These are phyloP conservation scores for Calcarius lapponicus DNA, from an alignment of 2,797 vertebrate species.

Conservation along the genomic window DNA sequence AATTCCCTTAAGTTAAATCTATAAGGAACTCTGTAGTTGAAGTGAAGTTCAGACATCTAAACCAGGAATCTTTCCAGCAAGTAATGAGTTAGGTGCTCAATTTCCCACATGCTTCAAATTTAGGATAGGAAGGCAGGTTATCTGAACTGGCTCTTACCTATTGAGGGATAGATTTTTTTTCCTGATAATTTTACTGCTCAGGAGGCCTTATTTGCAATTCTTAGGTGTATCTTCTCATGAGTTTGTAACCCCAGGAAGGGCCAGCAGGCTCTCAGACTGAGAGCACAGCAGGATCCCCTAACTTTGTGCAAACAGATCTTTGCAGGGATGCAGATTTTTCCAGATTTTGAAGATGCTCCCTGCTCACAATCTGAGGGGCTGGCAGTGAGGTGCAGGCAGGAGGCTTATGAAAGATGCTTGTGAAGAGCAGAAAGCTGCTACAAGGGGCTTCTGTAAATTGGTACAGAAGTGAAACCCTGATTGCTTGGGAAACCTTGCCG, in stretches of 20 bases:
- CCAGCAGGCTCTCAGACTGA: not conserved
- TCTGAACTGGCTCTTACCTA: not conserved
- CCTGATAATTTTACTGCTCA: not conserved
- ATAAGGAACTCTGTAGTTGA: not conserved
- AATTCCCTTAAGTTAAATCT: not conserved
- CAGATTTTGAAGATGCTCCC: not conserved
- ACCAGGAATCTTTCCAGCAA: not conserved
- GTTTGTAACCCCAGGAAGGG: not conserved
- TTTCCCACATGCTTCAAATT: conserved; percentile 23
- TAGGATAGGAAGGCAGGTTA: not conserved
- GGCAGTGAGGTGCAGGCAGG: not conserved
- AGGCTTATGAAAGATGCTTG: not conserved
- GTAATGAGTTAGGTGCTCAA: not conserved
- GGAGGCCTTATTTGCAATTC: not conserved
- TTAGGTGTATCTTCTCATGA: not conserved
- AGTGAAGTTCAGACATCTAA: not conserved
- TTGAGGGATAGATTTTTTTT: not conserved
- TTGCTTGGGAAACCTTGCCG: not conserved
- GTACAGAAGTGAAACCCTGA: not conserved
- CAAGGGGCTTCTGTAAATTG: not conserved
- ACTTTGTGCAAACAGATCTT: not conserved
- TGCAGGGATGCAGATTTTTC: not conserved
- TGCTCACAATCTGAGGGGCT: not conserved
- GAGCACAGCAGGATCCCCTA: not conserved
- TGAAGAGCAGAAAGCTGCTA: not conserved